Evolutionary conservation across 1,140 invertebrate species (phyloP).

Genomic region (Belonocnema kinseyi): DNA sequence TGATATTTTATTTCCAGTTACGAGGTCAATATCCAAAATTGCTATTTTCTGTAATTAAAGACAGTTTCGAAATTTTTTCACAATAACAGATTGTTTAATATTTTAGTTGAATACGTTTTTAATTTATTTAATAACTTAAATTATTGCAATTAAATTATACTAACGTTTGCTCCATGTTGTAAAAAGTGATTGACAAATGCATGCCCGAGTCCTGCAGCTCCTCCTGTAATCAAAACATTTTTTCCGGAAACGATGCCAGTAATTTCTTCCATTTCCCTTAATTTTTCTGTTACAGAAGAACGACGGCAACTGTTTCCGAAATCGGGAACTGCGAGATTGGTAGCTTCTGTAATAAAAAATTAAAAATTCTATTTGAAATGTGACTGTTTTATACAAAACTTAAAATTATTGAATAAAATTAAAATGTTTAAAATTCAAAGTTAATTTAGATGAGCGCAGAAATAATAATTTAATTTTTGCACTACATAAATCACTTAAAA

Average conservation of each 20-base stretch:
- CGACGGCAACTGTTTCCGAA: constrained; percentile 43
- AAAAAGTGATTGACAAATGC: constrained; percentile 72
- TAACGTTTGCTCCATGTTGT: constrained; percentile 71
- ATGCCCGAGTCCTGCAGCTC: constrained; percentile 72
- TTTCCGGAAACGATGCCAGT: constrained; percentile 64
- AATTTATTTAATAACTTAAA: too few relatives aligned
- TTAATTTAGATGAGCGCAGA: not conserved
- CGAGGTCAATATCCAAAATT: constrained; percentile 62
- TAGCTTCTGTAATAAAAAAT: not conserved
- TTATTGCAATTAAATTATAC: constrained; percentile 28
- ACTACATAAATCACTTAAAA: not conserved
- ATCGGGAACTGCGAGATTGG: not conserved
- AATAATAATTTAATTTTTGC: not conserved
- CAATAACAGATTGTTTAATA: not conserved
- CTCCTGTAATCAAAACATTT: constrained; percentile 75
- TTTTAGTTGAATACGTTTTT: too few relatives aligned
- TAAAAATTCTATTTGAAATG: too few relatives aligned
- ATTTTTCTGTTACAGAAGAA: constrained; percentile 58
- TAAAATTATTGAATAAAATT: too few relatives aligned
- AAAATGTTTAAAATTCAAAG: too few relatives aligned
- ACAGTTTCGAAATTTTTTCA: constrained; percentile 17
- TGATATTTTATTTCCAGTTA: constrained; percentile 45
- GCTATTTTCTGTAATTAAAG: constrained; percentile 57
- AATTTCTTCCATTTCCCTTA: constrained; percentile 59
- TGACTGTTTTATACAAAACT: too few relatives aligned